A percentile compares a stretch with the other conserved stretches of the same genome.
These are phyloP conservation scores for Protomyctophum bolini DNA, from an alignment of 2,113 vertebrate species.

Conservation along the genomic window DNA sequence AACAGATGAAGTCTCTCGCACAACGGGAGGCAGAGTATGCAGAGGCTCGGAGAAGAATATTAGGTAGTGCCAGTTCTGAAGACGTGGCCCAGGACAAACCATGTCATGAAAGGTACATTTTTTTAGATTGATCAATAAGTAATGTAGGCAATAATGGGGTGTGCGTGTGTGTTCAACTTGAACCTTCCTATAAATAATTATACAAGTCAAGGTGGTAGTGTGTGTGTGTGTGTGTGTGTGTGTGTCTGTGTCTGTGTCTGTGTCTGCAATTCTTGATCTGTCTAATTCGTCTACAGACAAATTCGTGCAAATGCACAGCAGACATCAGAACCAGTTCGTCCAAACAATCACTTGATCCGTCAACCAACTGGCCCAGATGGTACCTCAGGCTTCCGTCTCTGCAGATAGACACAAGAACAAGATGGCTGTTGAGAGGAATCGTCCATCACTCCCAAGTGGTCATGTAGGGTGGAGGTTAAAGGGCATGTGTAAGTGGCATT, in stretches of 20 bases:
- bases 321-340: slow-evolving; percentile 76
- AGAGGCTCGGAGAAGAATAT: slow-evolving; percentile 89
- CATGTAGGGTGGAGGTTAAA: slow-evolving; percentile 36
- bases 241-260: too few species aligned
- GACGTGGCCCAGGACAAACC: slow-evolving; percentile 84
- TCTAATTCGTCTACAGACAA: slow-evolving; percentile 71
- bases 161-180: too few species aligned
- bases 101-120: slow-evolving; percentile 68
- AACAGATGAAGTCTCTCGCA: slow-evolving; percentile 90
- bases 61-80: slow-evolving; percentile 92
- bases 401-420: slow-evolving; percentile 85
- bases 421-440: slow-evolving; percentile 40
- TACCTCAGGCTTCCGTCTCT: slow-evolving; percentile 91
- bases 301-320: slow-evolving; percentile 79
- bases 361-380: slow-evolving; percentile 94
- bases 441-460: slow-evolving; percentile 26
- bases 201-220: too few species aligned
- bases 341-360: slow-evolving; percentile 88
- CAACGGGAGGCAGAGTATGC: slow-evolving; percentile 96
- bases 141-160: neutral
- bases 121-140: neutral
- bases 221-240: too few species aligned
- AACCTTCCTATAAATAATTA: too few species aligned
- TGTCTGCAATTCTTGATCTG: neutral
- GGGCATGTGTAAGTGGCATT: slow-evolving; percentile 44